Percentiles rank a stretch among this genome's conserved stretches.
phyloP scores from a whole-genome alignment of 1,140 invertebrate genomes.

The Ostrea edulis region DNA sequence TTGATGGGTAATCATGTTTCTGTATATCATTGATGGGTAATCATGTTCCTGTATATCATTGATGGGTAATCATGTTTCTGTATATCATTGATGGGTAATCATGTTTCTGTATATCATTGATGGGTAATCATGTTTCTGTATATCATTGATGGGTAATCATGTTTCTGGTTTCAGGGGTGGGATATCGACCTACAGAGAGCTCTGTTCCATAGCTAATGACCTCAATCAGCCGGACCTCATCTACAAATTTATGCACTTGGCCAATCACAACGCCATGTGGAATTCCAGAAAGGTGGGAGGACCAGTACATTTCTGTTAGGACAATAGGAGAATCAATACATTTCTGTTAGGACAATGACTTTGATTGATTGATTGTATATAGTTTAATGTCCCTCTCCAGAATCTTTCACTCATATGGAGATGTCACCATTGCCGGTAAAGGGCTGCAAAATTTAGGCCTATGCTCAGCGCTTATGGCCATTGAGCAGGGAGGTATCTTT shows the following conservation, averaged over 20 bases:
- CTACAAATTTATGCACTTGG: constrained; percentile 96
- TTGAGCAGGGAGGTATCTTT: too few relatives aligned
- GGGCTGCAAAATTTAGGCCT: too few relatives aligned
- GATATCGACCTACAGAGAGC: constrained; percentile 94
- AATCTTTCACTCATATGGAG: too few relatives aligned
- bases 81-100: not conserved
- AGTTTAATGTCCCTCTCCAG: too few relatives aligned
- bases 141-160: not conserved
- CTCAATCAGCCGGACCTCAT: constrained; percentile 96
- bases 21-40: not conserved
- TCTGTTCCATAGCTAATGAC: constrained; percentile 95
- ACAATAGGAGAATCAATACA: too few relatives aligned
- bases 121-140: constrained; percentile 82
- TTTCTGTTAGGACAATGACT: too few relatives aligned
- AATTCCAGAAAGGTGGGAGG: constrained; percentile 86
- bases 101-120: too few relatives aligned
- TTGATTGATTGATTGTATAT: too few relatives aligned
- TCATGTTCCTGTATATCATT: too few relatives aligned
- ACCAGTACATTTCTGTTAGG: not conserved
- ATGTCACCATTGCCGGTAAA: too few relatives aligned
- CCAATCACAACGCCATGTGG: constrained; percentile 96
- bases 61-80: constrained; percentile 84
- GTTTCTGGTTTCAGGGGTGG: constrained; percentile 83
- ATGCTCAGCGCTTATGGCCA: too few relatives aligned
- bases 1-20: constrained; percentile 84